These are phyloP conservation scores for Pseudonaja textilis DNA, from an alignment of 2,113 vertebrate genomes.

Conservation along the genomic window DNA sequence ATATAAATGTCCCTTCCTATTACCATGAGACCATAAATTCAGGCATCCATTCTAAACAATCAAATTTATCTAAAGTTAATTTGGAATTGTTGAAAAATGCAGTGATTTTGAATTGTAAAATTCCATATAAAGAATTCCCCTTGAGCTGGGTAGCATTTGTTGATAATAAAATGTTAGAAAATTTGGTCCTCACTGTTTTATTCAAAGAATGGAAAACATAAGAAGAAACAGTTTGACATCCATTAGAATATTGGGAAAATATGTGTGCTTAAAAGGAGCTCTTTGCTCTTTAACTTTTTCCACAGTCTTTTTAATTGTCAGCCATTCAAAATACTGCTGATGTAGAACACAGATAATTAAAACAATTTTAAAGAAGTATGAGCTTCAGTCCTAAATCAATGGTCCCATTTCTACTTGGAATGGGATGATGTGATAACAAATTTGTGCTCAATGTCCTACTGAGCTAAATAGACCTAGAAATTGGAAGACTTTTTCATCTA, in stretches of 20 bases:
- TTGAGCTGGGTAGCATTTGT: background rate
- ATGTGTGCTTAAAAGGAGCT: background rate
- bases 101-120: background rate
- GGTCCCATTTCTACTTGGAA: background rate
- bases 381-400: background rate
- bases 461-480: background rate
- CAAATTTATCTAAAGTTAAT: background rate
- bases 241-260: background rate
- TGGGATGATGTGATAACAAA: background rate
- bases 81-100: background rate
- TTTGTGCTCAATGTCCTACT: background rate
- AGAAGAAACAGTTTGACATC: background rate
- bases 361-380: background rate
- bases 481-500: background rate
- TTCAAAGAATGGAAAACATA: background rate
- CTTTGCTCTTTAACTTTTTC: background rate
- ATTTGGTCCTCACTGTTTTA: background rate
- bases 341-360: background rate
- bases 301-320: background rate
- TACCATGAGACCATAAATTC: background rate
- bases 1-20: background rate
- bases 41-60: background rate
- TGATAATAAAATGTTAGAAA: background rate
- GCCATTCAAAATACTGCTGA: background rate
- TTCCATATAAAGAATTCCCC: background rate